phyloP scores from a whole-genome alignment of 2,888 invertebrate genomes.

The Mythimna pallens region DNA sequence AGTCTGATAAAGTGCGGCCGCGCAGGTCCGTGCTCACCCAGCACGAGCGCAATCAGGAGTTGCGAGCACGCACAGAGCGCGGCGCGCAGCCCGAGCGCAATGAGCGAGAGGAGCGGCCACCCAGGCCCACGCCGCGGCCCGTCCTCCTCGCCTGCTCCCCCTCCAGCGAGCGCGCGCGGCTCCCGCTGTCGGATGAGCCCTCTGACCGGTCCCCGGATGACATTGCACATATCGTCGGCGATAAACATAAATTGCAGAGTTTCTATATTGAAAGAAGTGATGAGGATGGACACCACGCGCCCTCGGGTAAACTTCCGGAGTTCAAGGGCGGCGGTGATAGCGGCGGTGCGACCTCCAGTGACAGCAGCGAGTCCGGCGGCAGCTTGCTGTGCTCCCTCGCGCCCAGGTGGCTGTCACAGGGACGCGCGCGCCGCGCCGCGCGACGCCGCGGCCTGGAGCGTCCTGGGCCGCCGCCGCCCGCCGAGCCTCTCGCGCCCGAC shows the following conservation, averaged over 20 bases:
- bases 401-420: constrained; percentile 81
- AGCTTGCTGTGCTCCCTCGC: constrained; percentile 82
- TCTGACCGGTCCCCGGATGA: constrained; percentile 14
- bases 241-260: constrained; percentile 35
- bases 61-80: constrained; percentile 15
- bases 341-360: constrained; percentile 72
- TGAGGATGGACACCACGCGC: constrained; percentile 29
- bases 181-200: constrained; percentile 18
- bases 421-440: constrained; percentile 61
- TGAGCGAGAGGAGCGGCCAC: constrained; percentile 30
- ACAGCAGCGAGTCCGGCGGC: constrained; percentile 80
- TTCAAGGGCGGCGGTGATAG: constrained; percentile 39
- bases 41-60: constrained; percentile 17
- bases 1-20: constrained; percentile 31
- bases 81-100: constrained; percentile 8
- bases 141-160: constrained; percentile 5
- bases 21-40: constrained; percentile 35
- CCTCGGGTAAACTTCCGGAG: constrained; percentile 44
- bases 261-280: constrained; percentile 45
- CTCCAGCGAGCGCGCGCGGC: constrained; percentile 14
- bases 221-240: neutral
- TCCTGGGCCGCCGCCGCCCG: constrained; percentile 44
- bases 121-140: constrained; percentile 7
- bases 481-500: constrained; percentile 52
- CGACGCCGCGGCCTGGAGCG: constrained; percentile 68